These are phyloP conservation scores for Apaloderma vittatum DNA, from an alignment of 2,113 vertebrate species.

Conservation along the genomic window DNA sequence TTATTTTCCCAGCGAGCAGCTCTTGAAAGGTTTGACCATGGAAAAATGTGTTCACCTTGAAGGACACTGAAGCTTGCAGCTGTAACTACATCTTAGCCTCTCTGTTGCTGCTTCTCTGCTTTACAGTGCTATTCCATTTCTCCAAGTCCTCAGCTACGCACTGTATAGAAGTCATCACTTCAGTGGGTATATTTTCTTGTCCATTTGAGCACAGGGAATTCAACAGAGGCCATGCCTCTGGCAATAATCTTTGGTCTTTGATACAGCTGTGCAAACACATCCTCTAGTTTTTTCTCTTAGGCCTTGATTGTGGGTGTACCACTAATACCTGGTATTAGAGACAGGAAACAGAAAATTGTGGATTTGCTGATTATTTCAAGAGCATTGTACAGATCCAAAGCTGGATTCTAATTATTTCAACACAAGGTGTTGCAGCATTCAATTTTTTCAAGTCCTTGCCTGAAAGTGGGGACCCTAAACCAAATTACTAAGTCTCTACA, in stretches of 20 bases:
- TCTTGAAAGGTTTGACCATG: neutral
- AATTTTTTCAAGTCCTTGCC: neutral
- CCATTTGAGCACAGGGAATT: neutral
- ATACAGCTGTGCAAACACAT: neutral
- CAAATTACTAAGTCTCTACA: neutral
- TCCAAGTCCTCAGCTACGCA: neutral
- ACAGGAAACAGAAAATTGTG: accelerated
- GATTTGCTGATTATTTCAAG: neutral
- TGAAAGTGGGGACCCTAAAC: neutral
- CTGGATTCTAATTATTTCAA: neutral
- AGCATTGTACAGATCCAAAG: neutral
- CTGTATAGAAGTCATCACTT: neutral
- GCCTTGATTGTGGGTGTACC: neutral
- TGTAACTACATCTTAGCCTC: neutral
- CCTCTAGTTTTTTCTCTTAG: no score
- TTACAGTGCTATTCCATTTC: neutral
- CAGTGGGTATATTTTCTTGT: neutral
- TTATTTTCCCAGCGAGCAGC: constrained; percentile 26
- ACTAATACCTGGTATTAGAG: neutral
- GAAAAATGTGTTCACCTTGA: constrained; percentile 36
- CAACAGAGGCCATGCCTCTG: neutral
- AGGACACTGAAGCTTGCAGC: neutral
- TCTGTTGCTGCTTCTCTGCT: neutral
- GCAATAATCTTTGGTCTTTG: neutral
- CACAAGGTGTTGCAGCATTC: neutral